Percentiles rank a stretch among this genome's conserved stretches.
These are phyloP conservation scores for Megaceryle maxima DNA, from an alignment of 2,113 vertebrate species.

Conservation along the genomic window DNA sequence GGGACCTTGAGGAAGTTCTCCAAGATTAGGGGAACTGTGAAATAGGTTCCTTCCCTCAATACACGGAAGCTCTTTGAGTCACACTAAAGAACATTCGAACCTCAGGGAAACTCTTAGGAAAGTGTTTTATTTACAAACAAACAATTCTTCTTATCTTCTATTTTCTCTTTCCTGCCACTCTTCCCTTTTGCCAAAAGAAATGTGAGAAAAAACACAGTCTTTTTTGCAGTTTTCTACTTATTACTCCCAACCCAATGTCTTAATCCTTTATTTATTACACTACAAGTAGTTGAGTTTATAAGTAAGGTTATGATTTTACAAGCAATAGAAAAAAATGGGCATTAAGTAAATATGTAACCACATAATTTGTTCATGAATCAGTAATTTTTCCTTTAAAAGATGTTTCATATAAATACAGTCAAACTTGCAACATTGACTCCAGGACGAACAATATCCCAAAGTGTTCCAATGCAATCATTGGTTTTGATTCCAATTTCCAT, in stretches of 20 bases:
- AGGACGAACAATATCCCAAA: neutral
- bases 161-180: neutral
- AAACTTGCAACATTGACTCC: neutral
- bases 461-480: neutral
- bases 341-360: neutral
- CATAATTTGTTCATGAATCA: neutral
- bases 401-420: neutral
- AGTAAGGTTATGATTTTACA: constrained; percentile 10
- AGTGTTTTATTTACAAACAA: neutral
- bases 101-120: constrained; percentile 14
- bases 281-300: neutral
- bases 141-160: constrained; percentile 10
- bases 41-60: constrained; percentile 39
- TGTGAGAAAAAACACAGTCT: neutral
- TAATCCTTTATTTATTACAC: constrained; percentile 24
- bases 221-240: neutral
- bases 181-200: neutral
- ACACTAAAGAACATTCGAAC: constrained; percentile 23
- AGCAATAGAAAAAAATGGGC: neutral
- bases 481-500: neutral
- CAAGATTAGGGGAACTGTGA: constrained; percentile 24
- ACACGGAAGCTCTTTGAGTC: neutral
- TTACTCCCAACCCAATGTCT: neutral
- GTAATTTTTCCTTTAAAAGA: constrained; percentile 5
- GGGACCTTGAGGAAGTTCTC: neutral